Evolutionary conservation across 2,797 vertebrate genomes (phyloP).

Genomic region (Agapornis canus): DNA sequence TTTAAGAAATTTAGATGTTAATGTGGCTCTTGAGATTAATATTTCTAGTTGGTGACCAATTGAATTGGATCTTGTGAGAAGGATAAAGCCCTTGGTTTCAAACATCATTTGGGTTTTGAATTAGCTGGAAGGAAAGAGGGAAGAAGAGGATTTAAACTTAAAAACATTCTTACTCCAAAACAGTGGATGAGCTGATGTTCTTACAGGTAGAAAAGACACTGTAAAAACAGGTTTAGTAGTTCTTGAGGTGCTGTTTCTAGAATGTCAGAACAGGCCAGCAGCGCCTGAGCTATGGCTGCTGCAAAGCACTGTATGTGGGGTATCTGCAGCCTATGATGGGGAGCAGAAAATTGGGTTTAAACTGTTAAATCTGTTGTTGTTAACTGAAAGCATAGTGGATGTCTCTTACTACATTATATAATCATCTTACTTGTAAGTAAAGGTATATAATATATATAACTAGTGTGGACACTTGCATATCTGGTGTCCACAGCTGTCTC

Average conservation of each 20-base stretch:
- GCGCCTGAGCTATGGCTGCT: neutral
- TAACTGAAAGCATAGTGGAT: neutral
- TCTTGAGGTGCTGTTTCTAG: neutral
- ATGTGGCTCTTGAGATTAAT: neutral
- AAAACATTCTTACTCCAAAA: neutral
- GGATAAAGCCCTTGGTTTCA: neutral
- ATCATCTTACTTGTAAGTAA: neutral
- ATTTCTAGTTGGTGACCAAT: neutral
- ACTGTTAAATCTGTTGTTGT: neutral
- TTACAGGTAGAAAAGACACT: neutral
- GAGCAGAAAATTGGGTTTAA: neutral
- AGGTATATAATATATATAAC: neutral
- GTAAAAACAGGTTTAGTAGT: neutral
- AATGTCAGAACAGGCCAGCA: neutral
- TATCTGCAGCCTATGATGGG: neutral
- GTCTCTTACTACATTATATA: neutral
- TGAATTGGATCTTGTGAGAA: neutral
- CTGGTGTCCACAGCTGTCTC: neutral
- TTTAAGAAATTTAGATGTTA: neutral
- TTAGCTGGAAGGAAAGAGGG: neutral
- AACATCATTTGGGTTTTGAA: neutral
- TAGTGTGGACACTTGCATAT: neutral
- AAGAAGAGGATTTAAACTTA: neutral
- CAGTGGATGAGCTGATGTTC: rapidly evolving
- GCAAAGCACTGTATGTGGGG: rapidly evolving